phyloP scores from a whole-genome alignment of 2,113 vertebrate species.

The Dromiciops gliroides region DNA sequence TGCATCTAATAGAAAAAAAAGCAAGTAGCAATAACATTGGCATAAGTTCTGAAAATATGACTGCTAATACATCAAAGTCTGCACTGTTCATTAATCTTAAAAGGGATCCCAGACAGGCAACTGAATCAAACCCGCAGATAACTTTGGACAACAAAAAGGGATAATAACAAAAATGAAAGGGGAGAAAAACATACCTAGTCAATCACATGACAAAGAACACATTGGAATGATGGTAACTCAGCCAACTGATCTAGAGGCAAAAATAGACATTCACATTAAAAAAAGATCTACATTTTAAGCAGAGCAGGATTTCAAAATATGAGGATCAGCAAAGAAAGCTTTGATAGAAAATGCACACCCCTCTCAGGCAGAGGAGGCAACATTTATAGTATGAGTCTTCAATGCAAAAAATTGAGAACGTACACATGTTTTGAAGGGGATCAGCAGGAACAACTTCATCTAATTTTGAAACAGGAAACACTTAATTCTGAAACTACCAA shows the following conservation, averaged over 20 bases:
- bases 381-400: constrained; percentile 75
- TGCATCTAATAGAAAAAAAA: constrained; percentile 77
- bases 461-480: constrained; percentile 83
- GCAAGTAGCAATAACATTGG: constrained; percentile 57
- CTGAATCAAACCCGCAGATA: constrained; percentile 89
- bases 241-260: constrained; percentile 70
- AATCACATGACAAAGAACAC: constrained; percentile 50
- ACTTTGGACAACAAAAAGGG: constrained; percentile 82
- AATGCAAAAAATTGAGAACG: constrained; percentile 85
- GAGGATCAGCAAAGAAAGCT: constrained; percentile 75
- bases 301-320: constrained; percentile 67
- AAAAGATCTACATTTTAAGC: constrained; percentile 67
- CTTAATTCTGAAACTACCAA: constrained; percentile 79
- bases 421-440: constrained; percentile 85
- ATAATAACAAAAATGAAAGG: constrained; percentile 84
- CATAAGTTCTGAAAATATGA: constrained; percentile 78
- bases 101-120: constrained; percentile 87
- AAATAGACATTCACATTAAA: constrained; percentile 73
- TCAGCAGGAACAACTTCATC: constrained; percentile 72
- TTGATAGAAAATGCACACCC: constrained; percentile 76
- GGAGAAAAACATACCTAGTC: constrained; percentile 44
- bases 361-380: constrained; percentile 78
- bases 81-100: constrained; percentile 85
- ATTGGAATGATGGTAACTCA: constrained; percentile 75
- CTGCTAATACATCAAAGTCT: constrained; percentile 78